Percentiles rank a stretch among this genome's conserved stretches.
phyloP scores from a whole-genome alignment of 2,113 vertebrate genomes.

The Plectropomus leopardus region DNA sequence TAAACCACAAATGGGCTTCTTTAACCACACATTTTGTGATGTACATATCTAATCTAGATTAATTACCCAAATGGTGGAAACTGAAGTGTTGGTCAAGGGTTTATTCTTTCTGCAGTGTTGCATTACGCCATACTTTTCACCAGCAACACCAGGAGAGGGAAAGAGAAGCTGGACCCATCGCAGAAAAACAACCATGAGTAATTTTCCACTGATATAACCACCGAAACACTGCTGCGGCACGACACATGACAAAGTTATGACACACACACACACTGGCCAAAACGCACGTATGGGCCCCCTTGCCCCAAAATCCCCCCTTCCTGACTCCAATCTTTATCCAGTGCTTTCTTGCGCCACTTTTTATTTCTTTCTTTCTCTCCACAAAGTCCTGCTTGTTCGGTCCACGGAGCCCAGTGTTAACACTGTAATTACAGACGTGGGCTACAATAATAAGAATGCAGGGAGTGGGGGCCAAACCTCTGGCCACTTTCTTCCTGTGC shows the following conservation, averaged over 20 bases:
- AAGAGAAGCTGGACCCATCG: conserved; percentile 36
- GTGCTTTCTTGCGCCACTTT: conserved; percentile 19
- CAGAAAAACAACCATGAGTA: conserved; percentile 70
- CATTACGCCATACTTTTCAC: conserved; percentile 46
- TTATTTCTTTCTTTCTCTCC: conserved; percentile 43
- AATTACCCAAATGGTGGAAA: conserved; percentile 23
- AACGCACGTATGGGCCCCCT: conserved; percentile 9
- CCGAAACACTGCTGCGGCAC: conserved; percentile 57
- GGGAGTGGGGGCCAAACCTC: conserved; percentile 63
- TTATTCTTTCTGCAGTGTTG: conserved; percentile 16
- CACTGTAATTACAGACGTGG: conserved; percentile 77
- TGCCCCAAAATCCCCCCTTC: background rate
- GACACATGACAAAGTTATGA: conserved; percentile 62
- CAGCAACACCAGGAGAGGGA: conserved; percentile 4
- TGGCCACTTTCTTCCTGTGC: conserved; percentile 78
- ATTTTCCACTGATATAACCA: conserved; percentile 81
- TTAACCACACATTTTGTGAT: conserved; percentile 15
- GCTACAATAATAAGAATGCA: conserved; percentile 68
- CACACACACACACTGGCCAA: conserved; percentile 39
- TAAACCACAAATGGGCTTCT: conserved; percentile 22
- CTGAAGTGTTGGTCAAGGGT: conserved; percentile 9
- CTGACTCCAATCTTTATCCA: conserved; percentile 7
- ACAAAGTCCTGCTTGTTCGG: conserved; percentile 45
- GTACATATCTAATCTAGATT: conserved; percentile 5
- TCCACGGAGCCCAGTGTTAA: conserved; percentile 70